These are phyloP conservation scores for Resseliella maxima DNA, from an alignment of 2,888 invertebrate species.

Conservation along the genomic window DNA sequence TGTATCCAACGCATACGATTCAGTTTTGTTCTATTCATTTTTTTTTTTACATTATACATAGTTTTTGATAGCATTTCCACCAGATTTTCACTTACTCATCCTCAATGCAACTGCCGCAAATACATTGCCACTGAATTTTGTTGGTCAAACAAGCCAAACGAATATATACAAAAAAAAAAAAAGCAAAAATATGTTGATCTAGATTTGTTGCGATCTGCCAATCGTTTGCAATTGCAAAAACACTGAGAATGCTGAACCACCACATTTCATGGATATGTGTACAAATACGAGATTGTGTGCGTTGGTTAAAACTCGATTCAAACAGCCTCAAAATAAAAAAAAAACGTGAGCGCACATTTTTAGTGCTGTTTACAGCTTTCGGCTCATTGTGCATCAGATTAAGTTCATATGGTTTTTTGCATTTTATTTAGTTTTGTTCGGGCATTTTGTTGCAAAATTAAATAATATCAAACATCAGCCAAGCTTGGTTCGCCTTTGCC, in stretches of 20 bases:
- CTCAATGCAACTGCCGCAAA: neutral
- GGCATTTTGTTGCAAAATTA: conserved; percentile 23
- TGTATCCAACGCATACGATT: neutral
- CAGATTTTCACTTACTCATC: neutral
- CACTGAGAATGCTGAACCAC: neutral
- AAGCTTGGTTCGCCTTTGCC: neutral
- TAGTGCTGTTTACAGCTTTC: neutral
- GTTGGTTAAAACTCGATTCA: neutral
- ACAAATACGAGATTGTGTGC: too few relatives aligned
- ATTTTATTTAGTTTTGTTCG: neutral
- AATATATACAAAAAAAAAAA: too few relatives aligned
- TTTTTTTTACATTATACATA: neutral
- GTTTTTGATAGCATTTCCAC: neutral
- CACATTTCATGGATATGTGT: conserved; percentile 7
- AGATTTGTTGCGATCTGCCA: conserved; percentile 3
- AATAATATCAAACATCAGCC: conserved; percentile 16
- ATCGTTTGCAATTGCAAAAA: neutral
- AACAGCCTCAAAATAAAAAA: neutral
- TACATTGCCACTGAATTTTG: neutral
- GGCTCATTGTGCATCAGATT: neutral
- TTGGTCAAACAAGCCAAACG: neutral
- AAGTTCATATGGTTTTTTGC: conserved; percentile 1
- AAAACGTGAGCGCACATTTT: neutral
- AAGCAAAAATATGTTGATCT: conserved; percentile 24
- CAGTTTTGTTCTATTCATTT: neutral